phyloP scores from a whole-genome alignment of 2,888 invertebrate genomes.

The Erebia palarica region DNA sequence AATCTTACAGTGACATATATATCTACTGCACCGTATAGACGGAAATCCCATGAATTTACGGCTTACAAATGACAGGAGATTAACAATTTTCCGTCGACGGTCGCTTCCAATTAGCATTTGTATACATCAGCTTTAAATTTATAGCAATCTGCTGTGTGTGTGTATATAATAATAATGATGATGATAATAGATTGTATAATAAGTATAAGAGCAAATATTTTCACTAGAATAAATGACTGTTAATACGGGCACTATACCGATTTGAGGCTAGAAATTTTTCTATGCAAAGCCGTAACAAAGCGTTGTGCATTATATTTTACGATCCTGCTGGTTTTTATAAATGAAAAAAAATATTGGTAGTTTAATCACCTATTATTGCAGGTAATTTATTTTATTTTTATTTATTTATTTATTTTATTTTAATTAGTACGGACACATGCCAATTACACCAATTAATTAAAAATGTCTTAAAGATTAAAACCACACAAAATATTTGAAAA shows the following conservation, averaged over 20 bases:
- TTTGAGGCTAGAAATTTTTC: no score
- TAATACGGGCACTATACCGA: not conserved
- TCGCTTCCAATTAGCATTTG: constrained; percentile 14
- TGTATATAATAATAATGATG: not conserved
- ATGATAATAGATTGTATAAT: not conserved
- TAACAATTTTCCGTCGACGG: constrained; percentile 23
- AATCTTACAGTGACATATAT: not conserved
- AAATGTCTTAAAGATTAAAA: no score
- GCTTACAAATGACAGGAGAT: constrained; percentile 18
- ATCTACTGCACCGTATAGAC: not conserved
- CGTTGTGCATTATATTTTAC: no score
- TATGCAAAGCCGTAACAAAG: no score
- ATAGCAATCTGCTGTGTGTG: not conserved
- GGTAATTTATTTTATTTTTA: no score
- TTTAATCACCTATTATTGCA: no score
- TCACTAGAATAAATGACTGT: not conserved
- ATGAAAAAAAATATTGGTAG: no score
- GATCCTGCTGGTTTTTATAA: no score
- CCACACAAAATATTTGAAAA: no score
- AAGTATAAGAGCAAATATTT: not conserved
- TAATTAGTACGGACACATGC: no score
- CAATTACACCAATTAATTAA: no score
- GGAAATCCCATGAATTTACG: constrained; percentile 18
- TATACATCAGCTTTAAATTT: constrained; percentile 16
- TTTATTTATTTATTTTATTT: no score